Conservation (phyloP, 64 coral and sea anemone species). For the Exaiptasia diaphana region DNA sequence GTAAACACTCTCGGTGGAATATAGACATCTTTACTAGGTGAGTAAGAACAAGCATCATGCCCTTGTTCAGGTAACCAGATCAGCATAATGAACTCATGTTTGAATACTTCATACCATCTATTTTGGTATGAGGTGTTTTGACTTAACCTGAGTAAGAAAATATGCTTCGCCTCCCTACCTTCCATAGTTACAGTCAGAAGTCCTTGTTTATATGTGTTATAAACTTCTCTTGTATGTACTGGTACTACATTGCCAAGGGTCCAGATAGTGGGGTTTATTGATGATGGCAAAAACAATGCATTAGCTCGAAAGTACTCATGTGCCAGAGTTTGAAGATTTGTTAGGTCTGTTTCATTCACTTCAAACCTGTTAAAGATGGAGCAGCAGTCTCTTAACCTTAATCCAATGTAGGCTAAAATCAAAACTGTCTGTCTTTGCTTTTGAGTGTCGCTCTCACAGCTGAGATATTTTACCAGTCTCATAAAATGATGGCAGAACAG, state of each 20-base stretch:
- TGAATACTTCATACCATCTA: slow-evolving; percentile 68
- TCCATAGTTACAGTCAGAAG: slow-evolving; percentile 37
- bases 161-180: slow-evolving; percentile 43
- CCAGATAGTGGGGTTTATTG: slow-evolving; percentile 66
- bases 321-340: neutral
- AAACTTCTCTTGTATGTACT: slow-evolving; percentile 27
- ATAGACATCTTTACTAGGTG: slow-evolving; percentile 34
- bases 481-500: slow-evolving; percentile 45
- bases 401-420: slow-evolving; percentile 17
- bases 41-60: slow-evolving; percentile 52
- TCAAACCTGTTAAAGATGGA: slow-evolving; percentile 55
- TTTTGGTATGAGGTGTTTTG: slow-evolving; percentile 57
- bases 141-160: slow-evolving; percentile 61
- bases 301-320: slow-evolving; percentile 36
- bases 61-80: slow-evolving; percentile 81
- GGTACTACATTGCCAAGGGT: slow-evolving; percentile 58
- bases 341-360: neutral
- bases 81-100: slow-evolving; percentile 83
- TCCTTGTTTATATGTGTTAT: slow-evolving; percentile 48
- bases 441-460: slow-evolving; percentile 17
- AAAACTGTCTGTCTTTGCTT: slow-evolving; percentile 22
- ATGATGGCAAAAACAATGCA: slow-evolving; percentile 26
- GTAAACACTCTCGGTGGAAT: slow-evolving; percentile 33
- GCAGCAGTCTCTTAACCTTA: slow-evolving; percentile 53
- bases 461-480: slow-evolving; percentile 22